Evolutionary conservation across 2,113 vertebrate species (phyloP).

Genomic region (Nerophis ophidion): DNA sequence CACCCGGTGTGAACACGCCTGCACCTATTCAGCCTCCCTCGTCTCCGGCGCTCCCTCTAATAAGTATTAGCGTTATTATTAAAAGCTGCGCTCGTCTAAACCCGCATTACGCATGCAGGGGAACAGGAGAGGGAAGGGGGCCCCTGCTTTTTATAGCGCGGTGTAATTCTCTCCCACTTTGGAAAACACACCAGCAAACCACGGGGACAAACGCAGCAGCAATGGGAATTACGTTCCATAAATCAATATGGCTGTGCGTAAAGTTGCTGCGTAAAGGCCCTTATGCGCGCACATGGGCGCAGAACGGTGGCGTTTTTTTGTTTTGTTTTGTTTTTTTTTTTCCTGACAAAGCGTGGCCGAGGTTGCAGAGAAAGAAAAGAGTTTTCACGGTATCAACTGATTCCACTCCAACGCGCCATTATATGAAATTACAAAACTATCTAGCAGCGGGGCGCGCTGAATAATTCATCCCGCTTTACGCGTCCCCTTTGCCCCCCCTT

Average conservation of each 20-base stretch:
- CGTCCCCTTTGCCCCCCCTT: conserved; percentile 67
- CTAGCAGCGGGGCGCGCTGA: conserved; percentile 82
- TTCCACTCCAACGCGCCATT: conserved; percentile 72
- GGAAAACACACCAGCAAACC: conserved; percentile 44
- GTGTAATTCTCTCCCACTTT: conserved; percentile 74
- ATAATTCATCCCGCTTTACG: conserved; percentile 80
- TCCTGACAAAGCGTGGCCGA: conserved; percentile 29
- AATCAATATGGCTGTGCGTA: not conserved
- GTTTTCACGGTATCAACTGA: conserved; percentile 76
- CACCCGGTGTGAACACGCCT: conserved; percentile 85
- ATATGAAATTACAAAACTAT: conserved; percentile 83
- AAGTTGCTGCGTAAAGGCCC: not conserved
- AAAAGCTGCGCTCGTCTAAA: conserved; percentile 80
- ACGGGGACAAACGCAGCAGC: conserved; percentile 3
- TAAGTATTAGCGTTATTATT: conserved; percentile 95
- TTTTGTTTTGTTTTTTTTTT: no score
- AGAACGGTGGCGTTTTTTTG: conserved; percentile 36
- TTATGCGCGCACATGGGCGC: conserved; percentile 13
- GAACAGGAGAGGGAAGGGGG: conserved; percentile 49
- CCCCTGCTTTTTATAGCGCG: conserved; percentile 76
- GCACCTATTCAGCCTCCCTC: conserved; percentile 83
- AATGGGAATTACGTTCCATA: conserved; percentile 15
- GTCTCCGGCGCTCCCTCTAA: conserved; percentile 92
- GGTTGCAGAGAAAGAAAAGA: conserved; percentile 36
- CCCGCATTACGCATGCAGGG: no score